phyloP scores from a whole-genome alignment of 2,797 vertebrate genomes.

The Amblyraja radiata region DNA sequence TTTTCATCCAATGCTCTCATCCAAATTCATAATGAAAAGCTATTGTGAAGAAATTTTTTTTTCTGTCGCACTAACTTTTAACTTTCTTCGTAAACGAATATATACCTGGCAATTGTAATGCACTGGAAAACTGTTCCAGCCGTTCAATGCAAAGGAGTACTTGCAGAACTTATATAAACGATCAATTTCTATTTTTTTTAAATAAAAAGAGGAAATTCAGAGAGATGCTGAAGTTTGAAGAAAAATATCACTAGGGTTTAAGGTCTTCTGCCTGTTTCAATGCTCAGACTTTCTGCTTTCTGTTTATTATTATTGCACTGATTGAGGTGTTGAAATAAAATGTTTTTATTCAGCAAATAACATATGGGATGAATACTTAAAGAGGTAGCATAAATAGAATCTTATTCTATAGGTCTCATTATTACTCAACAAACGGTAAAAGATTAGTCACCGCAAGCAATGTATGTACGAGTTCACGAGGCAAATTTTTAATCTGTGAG shows the following conservation, averaged over 20 bases:
- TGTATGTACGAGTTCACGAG: not conserved
- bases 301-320: not conserved
- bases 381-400: not conserved
- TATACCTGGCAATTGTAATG: not conserved
- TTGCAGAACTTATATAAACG: not conserved
- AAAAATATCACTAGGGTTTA: not conserved
- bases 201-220: not conserved
- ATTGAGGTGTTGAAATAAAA: not conserved
- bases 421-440: not conserved
- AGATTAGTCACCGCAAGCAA: not conserved
- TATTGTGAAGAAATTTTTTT: not conserved
- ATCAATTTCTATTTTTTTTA: not conserved
- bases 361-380: not conserved
- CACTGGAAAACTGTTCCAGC: not conserved
- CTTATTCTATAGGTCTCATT: not conserved
- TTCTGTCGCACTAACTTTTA: not conserved
- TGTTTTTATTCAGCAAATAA: not conserved
- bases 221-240: too few species aligned
- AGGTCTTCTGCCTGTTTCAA: not conserved
- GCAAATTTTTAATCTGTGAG: not conserved
- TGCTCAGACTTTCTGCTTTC: too few species aligned
- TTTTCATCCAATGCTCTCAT: not conserved
- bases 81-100: not conserved
- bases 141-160: not conserved
- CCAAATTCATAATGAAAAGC: not conserved